Evolutionary conservation across 2,797 vertebrate genomes (phyloP).

Genomic region (Paramormyrops hopkinsi): DNA sequence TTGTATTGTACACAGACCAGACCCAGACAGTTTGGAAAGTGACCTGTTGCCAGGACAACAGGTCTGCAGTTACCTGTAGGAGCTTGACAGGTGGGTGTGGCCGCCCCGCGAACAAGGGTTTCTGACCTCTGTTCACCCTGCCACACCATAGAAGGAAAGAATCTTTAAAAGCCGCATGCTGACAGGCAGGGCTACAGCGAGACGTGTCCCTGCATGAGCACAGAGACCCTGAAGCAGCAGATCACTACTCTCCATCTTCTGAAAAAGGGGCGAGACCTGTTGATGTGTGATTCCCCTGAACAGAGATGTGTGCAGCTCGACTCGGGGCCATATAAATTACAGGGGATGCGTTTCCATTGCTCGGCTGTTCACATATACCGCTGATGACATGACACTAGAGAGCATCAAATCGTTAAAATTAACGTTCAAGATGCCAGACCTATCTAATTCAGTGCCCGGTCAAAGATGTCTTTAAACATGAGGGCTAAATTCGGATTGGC

Average conservation of each 20-base stretch:
- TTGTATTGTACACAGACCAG: background rate
- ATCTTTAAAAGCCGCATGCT: background rate
- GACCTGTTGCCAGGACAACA: background rate
- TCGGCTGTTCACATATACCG: background rate
- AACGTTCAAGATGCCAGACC: background rate
- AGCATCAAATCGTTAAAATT: background rate
- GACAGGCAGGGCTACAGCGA: background rate
- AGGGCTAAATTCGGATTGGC: background rate
- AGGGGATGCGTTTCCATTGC: too few species aligned
- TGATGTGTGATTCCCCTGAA: background rate
- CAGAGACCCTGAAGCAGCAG: background rate
- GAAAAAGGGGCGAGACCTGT: background rate
- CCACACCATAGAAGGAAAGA: background rate
- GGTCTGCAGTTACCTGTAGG: background rate
- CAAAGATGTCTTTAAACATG: background rate
- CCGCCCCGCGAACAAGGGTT: background rate
- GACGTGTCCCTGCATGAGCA: background rate
- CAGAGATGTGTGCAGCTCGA: background rate
- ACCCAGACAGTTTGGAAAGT: background rate
- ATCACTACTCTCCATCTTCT: too few species aligned
- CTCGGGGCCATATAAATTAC: background rate
- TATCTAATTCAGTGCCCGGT: background rate
- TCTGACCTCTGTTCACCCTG: background rate
- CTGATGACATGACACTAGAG: background rate
- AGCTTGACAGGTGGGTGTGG: background rate